A percentile compares a stretch with the other conserved stretches of the same genome.
Evolutionary conservation across 2,888 invertebrate genomes (phyloP).

Genomic region (Punctoribates punctum): DNA sequence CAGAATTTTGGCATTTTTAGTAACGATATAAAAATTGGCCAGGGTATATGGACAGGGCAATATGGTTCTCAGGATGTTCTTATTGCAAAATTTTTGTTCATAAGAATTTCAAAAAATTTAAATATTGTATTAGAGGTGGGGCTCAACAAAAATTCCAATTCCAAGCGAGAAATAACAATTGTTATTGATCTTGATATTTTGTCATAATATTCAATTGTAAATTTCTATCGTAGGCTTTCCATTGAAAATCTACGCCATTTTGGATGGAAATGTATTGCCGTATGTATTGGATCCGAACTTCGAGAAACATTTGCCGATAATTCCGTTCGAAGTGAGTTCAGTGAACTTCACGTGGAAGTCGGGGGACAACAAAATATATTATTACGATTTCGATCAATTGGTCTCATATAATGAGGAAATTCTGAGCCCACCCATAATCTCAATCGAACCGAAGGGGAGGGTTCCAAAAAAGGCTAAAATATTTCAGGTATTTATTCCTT

Average conservation of each 20-base stretch:
- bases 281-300: slow-evolving; percentile 85
- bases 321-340: slow-evolving; percentile 75
- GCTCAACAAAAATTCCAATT: too few species aligned
- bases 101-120: too few species aligned
- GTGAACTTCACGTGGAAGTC: slow-evolving; percentile 55
- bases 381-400: slow-evolving; percentile 79
- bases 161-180: too few species aligned
- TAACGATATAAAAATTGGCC: too few species aligned
- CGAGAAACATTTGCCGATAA: slow-evolving; percentile 80
- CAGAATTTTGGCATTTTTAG: too few species aligned
- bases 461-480: slow-evolving; percentile 83
- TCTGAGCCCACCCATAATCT: slow-evolving; percentile 77
- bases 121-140: too few species aligned
- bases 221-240: slow-evolving; percentile 57
- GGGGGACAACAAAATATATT: slow-evolving; percentile 54
- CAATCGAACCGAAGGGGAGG: slow-evolving; percentile 77
- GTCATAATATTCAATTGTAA: not conserved
- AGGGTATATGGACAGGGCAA: too few species aligned
- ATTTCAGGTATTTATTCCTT: slow-evolving; percentile 81
- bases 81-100: too few species aligned
- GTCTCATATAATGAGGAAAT: slow-evolving; percentile 79
- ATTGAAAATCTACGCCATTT: slow-evolving; percentile 84
- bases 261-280: slow-evolving; percentile 76
- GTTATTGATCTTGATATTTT: not conserved
- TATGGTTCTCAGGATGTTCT: too few species aligned